Conservation (phyloP, 1,140 invertebrate species). For the Schlechtendalia chinensis region DNA sequence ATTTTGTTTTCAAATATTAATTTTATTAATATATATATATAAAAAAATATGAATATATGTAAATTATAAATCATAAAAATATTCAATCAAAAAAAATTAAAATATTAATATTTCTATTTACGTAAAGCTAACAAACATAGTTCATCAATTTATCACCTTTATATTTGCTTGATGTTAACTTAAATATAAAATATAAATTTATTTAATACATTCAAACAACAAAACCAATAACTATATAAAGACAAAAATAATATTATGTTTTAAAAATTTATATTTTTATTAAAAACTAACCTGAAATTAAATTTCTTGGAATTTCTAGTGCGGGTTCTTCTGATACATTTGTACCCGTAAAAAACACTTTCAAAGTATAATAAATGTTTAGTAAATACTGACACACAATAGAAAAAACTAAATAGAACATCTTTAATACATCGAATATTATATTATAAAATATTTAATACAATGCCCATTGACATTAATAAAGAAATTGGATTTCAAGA, state of each 20-base stretch:
- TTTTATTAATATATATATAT: no score
- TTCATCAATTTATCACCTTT: background rate
- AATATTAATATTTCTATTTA: background rate
- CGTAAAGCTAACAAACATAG: background rate
- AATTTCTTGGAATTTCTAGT: background rate
- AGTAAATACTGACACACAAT: slow-evolving; percentile 7
- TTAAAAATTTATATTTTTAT: background rate
- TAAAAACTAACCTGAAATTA: slow-evolving; percentile 20
- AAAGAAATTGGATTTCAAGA: background rate
- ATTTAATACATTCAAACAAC: background rate
- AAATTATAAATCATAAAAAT: no score
- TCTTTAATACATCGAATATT: background rate
- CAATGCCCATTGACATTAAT: background rate
- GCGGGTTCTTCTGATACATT: slow-evolving; percentile 22
- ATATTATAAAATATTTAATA: background rate
- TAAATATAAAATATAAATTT: background rate
- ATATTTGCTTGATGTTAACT: background rate
- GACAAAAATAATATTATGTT: background rate
- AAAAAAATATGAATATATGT: no score
- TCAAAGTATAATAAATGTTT: slow-evolving; percentile 19
- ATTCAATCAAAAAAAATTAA: background rate
- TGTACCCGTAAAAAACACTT: slow-evolving; percentile 17
- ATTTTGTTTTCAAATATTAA: no score
- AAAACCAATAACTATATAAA: background rate
- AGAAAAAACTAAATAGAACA: slow-evolving; percentile 19